Evolutionary conservation across 2,888 invertebrate genomes (phyloP).

Genomic region (Cordilura impudica): DNA sequence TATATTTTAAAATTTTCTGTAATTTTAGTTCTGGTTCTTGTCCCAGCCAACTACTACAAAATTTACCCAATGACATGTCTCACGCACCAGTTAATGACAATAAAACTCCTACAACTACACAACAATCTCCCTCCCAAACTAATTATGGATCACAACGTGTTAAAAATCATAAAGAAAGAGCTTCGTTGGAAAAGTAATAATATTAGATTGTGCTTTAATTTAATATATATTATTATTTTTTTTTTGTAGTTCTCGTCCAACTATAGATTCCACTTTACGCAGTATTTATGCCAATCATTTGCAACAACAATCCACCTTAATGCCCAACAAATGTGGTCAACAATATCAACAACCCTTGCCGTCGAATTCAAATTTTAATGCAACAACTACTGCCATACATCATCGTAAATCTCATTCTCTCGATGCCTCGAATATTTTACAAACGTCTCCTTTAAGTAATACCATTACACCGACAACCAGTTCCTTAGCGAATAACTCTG

Average conservation of each 20-base stretch:
- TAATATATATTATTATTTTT: conserved; percentile 3
- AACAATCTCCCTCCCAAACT: conserved; percentile 49
- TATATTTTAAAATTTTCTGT: no score
- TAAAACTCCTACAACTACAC: conserved; percentile 41
- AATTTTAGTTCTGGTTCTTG: conserved; percentile 94
- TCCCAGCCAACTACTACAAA: conserved; percentile 91
- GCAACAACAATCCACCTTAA: conserved; percentile 62
- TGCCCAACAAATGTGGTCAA: conserved; percentile 61
- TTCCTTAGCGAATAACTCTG: conserved; percentile 37
- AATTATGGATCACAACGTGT: conserved; percentile 80
- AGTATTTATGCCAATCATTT: conserved; percentile 68
- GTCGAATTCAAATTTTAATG: conserved; percentile 56
- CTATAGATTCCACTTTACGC: conserved; percentile 70
- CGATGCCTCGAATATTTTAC: conserved; percentile 80
- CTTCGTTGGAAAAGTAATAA: conserved; percentile 72
- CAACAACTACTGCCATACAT: conserved; percentile 72
- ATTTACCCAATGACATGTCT: conserved; percentile 80
- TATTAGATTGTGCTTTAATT: not conserved
- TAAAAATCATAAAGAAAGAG: conserved; percentile 83
- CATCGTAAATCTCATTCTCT: conserved; percentile 91
- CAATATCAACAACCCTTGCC: conserved; percentile 57
- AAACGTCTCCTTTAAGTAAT: conserved; percentile 71
- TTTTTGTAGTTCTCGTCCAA: conserved; percentile 68
- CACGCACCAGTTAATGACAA: conserved; percentile 49
- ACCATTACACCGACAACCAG: conserved; percentile 68